These are phyloP conservation scores for Origma solitaria DNA, from an alignment of 2,113 vertebrate genomes.

Conservation along the genomic window DNA sequence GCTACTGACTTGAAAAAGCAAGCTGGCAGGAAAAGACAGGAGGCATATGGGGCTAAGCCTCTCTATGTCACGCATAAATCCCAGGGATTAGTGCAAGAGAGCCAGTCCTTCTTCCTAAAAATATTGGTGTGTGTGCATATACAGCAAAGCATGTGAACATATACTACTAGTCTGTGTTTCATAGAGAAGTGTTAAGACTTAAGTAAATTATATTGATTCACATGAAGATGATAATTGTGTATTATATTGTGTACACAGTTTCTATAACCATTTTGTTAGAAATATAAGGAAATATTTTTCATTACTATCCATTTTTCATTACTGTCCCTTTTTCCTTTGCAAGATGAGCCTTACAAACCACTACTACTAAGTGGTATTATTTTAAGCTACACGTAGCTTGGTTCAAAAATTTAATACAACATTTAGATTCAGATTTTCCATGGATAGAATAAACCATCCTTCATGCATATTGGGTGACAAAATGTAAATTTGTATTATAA, in stretches of 20 bases:
- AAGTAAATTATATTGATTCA: background rate
- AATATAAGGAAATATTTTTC: background rate
- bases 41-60: background rate
- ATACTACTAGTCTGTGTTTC: background rate
- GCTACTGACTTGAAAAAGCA: background rate
- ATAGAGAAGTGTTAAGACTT: background rate
- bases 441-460: background rate
- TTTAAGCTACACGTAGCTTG: background rate
- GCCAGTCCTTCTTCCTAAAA: background rate
- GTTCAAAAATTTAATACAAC: background rate
- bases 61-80: background rate
- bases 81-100: background rate
- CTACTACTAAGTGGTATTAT: background rate
- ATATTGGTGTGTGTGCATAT: too few species aligned
- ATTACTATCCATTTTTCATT: background rate
- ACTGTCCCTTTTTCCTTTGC: background rate
- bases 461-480: background rate
- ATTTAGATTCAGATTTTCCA: background rate
- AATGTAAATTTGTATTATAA: background rate
- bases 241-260: background rate
- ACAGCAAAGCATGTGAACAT: background rate
- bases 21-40: background rate
- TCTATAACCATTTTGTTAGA: background rate
- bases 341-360: background rate
- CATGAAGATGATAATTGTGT: background rate